Base-by-base conservation (phyloP, 2,888 invertebrate genomes). In the Mayetiola destructor region DNA sequence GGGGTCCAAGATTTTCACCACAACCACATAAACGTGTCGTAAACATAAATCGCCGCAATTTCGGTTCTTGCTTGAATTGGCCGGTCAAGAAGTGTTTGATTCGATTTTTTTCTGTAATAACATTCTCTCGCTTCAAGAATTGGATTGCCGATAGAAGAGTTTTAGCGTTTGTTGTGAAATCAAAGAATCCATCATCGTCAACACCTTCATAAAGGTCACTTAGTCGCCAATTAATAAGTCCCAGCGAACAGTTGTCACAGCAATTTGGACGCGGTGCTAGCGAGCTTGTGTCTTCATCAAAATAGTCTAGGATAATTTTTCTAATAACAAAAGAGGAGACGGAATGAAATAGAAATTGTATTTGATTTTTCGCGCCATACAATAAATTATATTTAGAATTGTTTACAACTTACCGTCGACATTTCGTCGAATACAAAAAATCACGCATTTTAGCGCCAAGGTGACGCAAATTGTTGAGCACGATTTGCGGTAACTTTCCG, bases 221-320 rank as follows among this genome's bases (percentile, higher is more conserved):
- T 27, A 48, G 8, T 27, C 2, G 23, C 48, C 48, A 48, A n/a
- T 14, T 27, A n/a, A 23, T 48, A 5, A 48, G 3, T 8, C 48
- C 48, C 9, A n/a, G 23, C 27, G 48, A n/a, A 62, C 82, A 82
- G 66, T 80, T 81, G 69, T 82, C 82, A 69, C 82, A 82, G 64
- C 82, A 82, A 57, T 74, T 71, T 37, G 66, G 64, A n/a, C 66
- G 67, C 32, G 67, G 67, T 12, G 66, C 66, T 20, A 18, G 27
- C 3, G n/a, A 6, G 16, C 8, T 37, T 5, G 36, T 27, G 2
- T 21, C 23, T 48, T 48, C 48, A 30, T 37, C 55, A 16, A 55
- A 55, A 14, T 55, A 55, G 14, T 55, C 36, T n/a, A 55, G n/a
- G n/a, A 55, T 55, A 12, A 37, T 21, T 32, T 36, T 55, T n/a